phyloP scores from a whole-genome alignment of 1,140 invertebrate genomes.

The Portunus trituberculatus region DNA sequence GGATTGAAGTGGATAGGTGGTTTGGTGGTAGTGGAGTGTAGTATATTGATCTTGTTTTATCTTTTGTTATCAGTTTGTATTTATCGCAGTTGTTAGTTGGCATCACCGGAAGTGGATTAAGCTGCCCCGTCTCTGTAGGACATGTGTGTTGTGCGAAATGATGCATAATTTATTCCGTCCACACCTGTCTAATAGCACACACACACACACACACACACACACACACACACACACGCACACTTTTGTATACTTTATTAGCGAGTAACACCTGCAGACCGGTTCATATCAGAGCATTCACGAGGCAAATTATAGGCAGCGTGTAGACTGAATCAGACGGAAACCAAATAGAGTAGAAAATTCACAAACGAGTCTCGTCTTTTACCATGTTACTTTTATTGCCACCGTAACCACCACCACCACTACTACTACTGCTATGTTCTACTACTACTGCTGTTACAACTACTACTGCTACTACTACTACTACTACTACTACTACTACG shows the following conservation, averaged over 20 bases:
- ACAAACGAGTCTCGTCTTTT: background rate
- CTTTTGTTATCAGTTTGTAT: background rate
- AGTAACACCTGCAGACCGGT: background rate
- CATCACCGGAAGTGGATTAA: background rate
- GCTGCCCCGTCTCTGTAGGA: background rate
- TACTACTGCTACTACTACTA: too few species aligned
- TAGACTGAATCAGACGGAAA: background rate
- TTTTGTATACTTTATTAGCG: background rate
- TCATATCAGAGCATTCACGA: background rate
- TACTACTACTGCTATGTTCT: background rate
- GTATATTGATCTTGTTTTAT: background rate
- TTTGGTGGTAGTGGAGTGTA: too few species aligned
- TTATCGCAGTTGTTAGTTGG: background rate
- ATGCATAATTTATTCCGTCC: background rate
- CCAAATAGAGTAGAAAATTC: background rate
- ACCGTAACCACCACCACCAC: too few species aligned
- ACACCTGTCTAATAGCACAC: background rate
- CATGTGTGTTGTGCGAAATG: background rate
- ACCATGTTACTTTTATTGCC: background rate
- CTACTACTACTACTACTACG: too few species aligned
- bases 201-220: background rate
- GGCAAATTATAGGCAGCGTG: background rate
- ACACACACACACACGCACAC: conserved; percentile 9
- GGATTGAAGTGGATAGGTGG: too few species aligned
- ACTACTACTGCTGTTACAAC: background rate